phyloP scores from a whole-genome alignment of 2,797 vertebrate genomes.

The Sebastes paucispinis region DNA sequence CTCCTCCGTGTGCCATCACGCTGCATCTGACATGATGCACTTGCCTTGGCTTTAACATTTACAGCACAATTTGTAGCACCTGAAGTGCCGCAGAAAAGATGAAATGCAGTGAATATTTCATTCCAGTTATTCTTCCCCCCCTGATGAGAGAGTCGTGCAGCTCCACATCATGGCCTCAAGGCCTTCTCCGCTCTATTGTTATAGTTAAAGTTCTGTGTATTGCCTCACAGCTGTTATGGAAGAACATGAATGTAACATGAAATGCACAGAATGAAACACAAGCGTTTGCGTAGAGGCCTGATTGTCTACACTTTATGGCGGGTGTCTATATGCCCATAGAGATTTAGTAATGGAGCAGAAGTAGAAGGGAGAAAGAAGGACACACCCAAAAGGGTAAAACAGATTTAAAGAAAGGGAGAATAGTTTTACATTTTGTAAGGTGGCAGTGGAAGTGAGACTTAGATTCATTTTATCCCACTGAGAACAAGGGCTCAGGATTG shows the following conservation, averaged over 20 bases:
- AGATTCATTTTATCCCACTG: slow-evolving; percentile 38
- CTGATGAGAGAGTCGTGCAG: slow-evolving; percentile 20
- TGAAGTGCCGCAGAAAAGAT: slow-evolving; percentile 45
- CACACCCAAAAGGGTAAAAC: not conserved
- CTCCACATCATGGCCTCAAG: slow-evolving; percentile 21
- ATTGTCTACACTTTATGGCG: not conserved
- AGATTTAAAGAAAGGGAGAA: not conserved
- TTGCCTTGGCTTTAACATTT: slow-evolving; percentile 40
- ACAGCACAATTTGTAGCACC: slow-evolving; percentile 48
- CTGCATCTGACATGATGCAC: slow-evolving; percentile 13
- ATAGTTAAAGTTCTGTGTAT: slow-evolving; percentile 24
- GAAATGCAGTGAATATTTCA: slow-evolving; percentile 62
- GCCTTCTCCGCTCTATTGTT: slow-evolving; percentile 32
- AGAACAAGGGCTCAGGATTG: slow-evolving; percentile 39
- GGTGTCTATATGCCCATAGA: not conserved
- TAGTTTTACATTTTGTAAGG: slow-evolving; percentile 3
- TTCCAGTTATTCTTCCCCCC: slow-evolving; percentile 7
- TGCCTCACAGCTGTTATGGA: slow-evolving; percentile 25
- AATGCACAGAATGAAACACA: not conserved
- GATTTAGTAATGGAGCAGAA: not conserved
- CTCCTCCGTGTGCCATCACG: not conserved
- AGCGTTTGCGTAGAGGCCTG: not conserved
- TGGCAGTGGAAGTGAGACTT: not conserved
- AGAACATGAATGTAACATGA: slow-evolving; percentile 26
- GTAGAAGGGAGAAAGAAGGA: not conserved